Evolutionary conservation across 2,888 invertebrate genomes (phyloP), one percentile per base, ranked within the genome.

Genomic region (Eledona agricola): DNA sequence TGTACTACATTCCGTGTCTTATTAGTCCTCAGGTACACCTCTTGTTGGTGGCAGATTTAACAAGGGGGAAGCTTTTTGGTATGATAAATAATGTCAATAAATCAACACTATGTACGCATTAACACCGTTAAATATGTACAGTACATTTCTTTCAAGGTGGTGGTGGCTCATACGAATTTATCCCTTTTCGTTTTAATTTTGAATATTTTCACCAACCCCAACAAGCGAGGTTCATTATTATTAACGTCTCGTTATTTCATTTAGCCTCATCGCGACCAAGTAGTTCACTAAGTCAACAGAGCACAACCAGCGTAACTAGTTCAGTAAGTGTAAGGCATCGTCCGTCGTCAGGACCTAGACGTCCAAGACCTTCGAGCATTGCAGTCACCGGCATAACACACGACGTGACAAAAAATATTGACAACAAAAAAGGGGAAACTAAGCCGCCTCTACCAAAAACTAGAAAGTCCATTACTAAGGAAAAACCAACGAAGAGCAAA

Each of bases 341-440:
- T 66, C 83, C 82, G 70, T 78, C 82, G 70, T 81, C 81, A 64
- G 81, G 80, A 66, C 80, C 83, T 53, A 83, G 85, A 73, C 87
- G 85, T 76, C 91, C 86, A 69, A 84, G 90, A 59, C 90, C 91
- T 64, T 85, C 85, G 68, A 90, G 89, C 78, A 90, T 91, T 74
- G 90, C 90, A 64, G 89, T 90, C 71, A 92, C 92, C 46, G 91
- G 90, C 60, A 87, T 92, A 70, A 85, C 88, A 62, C 65, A 62
- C 31, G 67, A 70, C 25, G 20, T 56, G 19, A 69, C 70, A 54
- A 70, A 63, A 51, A 53, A 57, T 20, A 10, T 26, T 6, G 59
- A 66, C 16, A 65, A 63, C 22, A 70, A 64, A 54, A 64, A 74
- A 43, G 76, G 75, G 55, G 75, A 77, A 58, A 77, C 75, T 32